Base-by-base conservation (phyloP, 2,797 vertebrate species). In the Schizothorax lantsangensis region DNA sequence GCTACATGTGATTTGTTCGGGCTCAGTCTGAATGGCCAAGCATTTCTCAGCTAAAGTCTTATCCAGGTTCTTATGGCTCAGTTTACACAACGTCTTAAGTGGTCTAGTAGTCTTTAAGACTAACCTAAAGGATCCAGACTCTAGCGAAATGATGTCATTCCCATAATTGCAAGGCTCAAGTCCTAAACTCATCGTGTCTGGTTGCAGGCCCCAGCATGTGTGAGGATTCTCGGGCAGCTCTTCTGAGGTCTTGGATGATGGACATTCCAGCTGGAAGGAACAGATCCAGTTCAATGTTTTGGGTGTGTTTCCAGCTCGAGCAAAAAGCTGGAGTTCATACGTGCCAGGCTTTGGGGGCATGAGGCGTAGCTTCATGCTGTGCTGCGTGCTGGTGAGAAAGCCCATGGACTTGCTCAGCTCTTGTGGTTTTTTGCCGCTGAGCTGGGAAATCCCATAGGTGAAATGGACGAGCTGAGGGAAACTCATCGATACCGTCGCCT, bases 281-380 rank as follows among this genome's bases (percentile, higher is more conserved):
- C 93, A 95, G 38, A 94, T 89, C 92, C 93, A 95, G 43, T 26
- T 87, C 62, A 87, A 94, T 0, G 88, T 87, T 21, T 87, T 64
- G n/a, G 72, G 59, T 43, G 90, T 81, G 45, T 84, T 75, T 0
- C 86, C 79, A 0, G 85, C 88, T 1, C 91, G 89, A 0, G 93
- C 93, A 0, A 96, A 95, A 86, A 95, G 78, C 91, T 89, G 92
- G 54, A 95, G 84, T 6, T 94, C 90, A 0, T 92, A 94, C 33
- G 91, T 88, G 11, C 93, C 93, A 17, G 75, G 0, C 0, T 81
- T 0, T 1, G 93, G 92, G 0, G 93, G 92, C n/a, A 91, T 90
- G 15, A 95, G 88, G 23, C 84, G 62, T 1, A 95, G 91, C 57
- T 87, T 92, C 93, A 92, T 84, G 21, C 52, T 88, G 8, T 79